Evolutionary conservation across 2,113 vertebrate species (phyloP), one percentile per base, ranked within the genome.

Genomic region (Trachemys scripta): DNA sequence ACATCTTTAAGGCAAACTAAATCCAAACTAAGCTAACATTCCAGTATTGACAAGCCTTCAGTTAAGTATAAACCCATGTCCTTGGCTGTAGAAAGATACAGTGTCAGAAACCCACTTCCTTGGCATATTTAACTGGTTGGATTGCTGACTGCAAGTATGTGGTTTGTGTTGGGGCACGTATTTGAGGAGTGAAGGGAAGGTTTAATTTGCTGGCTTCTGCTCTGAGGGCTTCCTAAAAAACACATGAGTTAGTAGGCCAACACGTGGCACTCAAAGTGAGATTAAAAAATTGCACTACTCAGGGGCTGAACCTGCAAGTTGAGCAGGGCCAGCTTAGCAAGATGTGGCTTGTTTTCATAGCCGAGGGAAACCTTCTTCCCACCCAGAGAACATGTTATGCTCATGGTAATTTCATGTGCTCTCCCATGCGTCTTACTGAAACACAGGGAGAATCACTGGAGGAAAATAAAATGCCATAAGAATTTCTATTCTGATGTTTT

Each of bases 261-360:
- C 0, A 2, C 12, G 62, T 86, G 12, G 31, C 27, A n/a, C 53
- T 91, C 31, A 79, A 0, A 1, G 7, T 4, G 2, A 47, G 45
- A 72, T 75, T 81, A 25, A 87, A 85, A 53, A 6, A 0, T 13
- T 51, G 62, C 49, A 7, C 56, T 65, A 31, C 19, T 20, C 22
- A 25, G 5, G 6, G 6, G 54, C 49, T 88, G 62, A 82, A 42
- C 90, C 12, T 51, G n/a, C 92, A 42, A 59, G 17, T 10, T n/a
- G 31, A 76, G 20, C n/a, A 6, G 53, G 19, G 87, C 45, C 4
- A 62, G 65, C 22, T 56, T 5, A 92, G 29, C 6, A 78, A 29
- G 10, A 49, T 38, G 4, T 25, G 86, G 14, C 54, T 81, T 7
- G 25, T 16, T 47, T 88, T 79, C 80, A 47, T 4, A 47, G 75